phyloP scores from a whole-genome alignment of 2,888 invertebrate genomes.

The Lypha dubia region DNA sequence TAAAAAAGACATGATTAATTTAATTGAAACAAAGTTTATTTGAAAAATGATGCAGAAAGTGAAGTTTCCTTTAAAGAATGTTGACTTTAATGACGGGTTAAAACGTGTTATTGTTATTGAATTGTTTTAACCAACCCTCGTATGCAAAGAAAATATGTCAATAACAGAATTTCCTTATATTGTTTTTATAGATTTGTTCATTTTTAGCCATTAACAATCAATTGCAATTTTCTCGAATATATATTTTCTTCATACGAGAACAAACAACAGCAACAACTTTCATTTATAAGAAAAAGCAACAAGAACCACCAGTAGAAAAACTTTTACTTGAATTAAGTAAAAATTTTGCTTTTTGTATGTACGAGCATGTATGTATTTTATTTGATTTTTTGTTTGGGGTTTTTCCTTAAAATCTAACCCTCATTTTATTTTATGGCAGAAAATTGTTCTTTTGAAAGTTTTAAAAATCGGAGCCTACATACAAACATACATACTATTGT shows the following conservation, averaged over 20 bases:
- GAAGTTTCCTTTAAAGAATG: no score
- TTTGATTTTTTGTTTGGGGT: constrained; percentile 6
- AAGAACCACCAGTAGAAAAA: constrained; percentile 32
- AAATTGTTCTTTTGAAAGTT: constrained; percentile 10
- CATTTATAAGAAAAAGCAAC: constrained; percentile 10
- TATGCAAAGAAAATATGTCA: constrained; percentile 35
- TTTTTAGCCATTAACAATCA: constrained; percentile 67
- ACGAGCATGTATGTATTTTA: neutral
- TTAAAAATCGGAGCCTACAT: neutral
- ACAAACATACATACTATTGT: no score
- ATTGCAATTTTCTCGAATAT: constrained; percentile 63
- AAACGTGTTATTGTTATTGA: no score
- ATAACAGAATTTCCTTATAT: constrained; percentile 44
- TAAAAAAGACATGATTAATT: no score
- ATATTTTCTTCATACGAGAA: constrained; percentile 49
- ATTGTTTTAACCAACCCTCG: constrained; percentile 1
- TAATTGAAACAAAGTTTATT: no score
- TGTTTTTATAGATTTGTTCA: constrained; percentile 23
- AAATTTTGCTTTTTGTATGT: constrained; percentile 14
- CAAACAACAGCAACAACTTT: constrained; percentile 12
- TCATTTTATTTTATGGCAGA: constrained; percentile 40
- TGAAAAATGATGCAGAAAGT: no score
- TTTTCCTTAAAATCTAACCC: constrained; percentile 36
- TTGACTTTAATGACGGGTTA: no score
- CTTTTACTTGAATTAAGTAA: constrained; percentile 54